Conservation (phyloP, 2,888 invertebrate species). For the Rhodophaea formosa region DNA sequence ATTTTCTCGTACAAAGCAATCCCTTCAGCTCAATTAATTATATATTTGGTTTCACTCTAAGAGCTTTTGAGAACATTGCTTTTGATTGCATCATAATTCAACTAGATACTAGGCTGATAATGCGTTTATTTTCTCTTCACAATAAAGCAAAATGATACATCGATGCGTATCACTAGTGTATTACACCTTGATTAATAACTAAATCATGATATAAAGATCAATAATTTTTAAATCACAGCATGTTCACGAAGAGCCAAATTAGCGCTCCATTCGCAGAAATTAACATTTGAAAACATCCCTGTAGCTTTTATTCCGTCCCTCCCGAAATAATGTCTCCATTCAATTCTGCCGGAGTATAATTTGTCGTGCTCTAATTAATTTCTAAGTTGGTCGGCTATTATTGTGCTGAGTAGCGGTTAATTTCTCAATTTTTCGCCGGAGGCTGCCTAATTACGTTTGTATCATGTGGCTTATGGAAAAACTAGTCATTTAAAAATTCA, state of each 20-base stretch:
- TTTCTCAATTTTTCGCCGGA: slow-evolving; percentile 39
- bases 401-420: slow-evolving; percentile 44
- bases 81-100: too few relatives aligned
- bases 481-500: not conserved
- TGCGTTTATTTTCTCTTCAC: too few relatives aligned
- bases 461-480: not conserved
- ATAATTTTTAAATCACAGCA: not conserved
- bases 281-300: slow-evolving; percentile 49
- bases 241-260: slow-evolving; percentile 26
- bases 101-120: too few relatives aligned
- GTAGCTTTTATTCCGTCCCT: slow-evolving; percentile 44
- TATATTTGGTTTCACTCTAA: too few relatives aligned
- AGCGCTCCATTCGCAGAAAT: slow-evolving; percentile 40
- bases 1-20: too few relatives aligned
- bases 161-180: too few relatives aligned
- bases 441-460: not conserved
- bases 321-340: slow-evolving; percentile 53
- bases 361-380: slow-evolving; percentile 59
- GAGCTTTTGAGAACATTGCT: too few relatives aligned
- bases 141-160: too few relatives aligned
- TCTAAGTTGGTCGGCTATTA: slow-evolving; percentile 50
- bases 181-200: too few relatives aligned
- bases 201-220: too few relatives aligned
- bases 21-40: too few relatives aligned
- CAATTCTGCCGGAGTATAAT: slow-evolving; percentile 54